Conservation (phyloP, 2,113 vertebrate species). For the Lycaon pictus region DNA sequence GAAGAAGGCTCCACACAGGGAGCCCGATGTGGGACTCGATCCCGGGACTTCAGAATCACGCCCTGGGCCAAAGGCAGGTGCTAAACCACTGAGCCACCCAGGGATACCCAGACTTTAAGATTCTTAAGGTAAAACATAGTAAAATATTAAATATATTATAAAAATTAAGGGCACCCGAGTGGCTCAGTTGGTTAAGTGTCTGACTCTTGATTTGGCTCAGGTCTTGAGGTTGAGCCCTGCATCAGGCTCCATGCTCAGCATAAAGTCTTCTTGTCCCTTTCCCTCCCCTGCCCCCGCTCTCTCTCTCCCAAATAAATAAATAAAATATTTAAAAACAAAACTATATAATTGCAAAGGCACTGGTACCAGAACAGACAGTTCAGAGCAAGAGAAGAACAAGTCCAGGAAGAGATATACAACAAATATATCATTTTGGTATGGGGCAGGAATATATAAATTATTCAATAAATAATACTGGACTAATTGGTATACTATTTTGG, state of each 20-base stretch:
- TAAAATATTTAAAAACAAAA: not conserved
- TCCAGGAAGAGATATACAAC: not conserved
- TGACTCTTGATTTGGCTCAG: not conserved
- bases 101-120: not conserved
- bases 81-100: too few relatives aligned
- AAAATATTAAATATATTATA: slow-evolving; percentile 5
- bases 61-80: too few relatives aligned
- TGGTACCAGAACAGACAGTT: not conserved
- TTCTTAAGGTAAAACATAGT: not conserved
- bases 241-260: not conserved
- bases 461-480: slow-evolving; percentile 24
- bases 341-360: not conserved
- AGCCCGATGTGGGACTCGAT: too few relatives aligned
- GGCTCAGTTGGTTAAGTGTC: not conserved
- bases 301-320: not conserved
- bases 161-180: not conserved
- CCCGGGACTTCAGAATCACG: too few relatives aligned
- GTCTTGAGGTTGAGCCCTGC: not conserved
- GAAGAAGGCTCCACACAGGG: too few relatives aligned
- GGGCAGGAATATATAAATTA: not conserved
- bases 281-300: not conserved
- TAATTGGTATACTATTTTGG: not conserved
- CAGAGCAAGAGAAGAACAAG: slow-evolving; percentile 9
- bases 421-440: not conserved
- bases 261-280: not conserved